phyloP scores from a whole-genome alignment of 2,888 invertebrate genomes.

The Trichogramma dendrolimi region DNA sequence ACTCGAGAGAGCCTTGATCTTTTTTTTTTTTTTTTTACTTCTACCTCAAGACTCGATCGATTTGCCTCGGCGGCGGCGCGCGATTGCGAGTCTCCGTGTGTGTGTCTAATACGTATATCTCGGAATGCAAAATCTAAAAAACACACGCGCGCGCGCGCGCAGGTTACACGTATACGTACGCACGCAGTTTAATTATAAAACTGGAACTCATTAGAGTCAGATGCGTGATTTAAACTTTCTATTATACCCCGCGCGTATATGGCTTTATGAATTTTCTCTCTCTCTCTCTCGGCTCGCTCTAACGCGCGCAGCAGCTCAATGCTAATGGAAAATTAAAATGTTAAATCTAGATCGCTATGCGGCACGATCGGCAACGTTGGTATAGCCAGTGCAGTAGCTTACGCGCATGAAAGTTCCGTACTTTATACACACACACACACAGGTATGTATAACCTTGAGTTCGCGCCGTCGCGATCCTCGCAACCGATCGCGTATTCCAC shows the following conservation, averaged over 20 bases:
- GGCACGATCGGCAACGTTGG: too few relatives aligned
- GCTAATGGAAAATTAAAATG: too few relatives aligned
- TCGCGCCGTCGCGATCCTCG: too few relatives aligned
- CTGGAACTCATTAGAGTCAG: slow-evolving; percentile 26
- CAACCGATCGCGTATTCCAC: too few relatives aligned
- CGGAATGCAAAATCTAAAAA: background rate
- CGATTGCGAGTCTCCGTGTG: background rate
- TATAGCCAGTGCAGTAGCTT: too few relatives aligned
- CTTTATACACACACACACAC: too few relatives aligned
- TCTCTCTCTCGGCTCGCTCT: background rate
- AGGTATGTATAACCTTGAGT: too few relatives aligned
- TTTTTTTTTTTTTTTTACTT: too few relatives aligned
- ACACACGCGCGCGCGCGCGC: slow-evolving; percentile 8
- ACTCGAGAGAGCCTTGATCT: too few relatives aligned
- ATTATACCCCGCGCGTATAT: slow-evolving; percentile 13
- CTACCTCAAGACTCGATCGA: slow-evolving; percentile 10
- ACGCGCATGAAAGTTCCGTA: too few relatives aligned
- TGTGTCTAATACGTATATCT: background rate
- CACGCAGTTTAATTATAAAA: slow-evolving; percentile 25
- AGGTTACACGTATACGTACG: slow-evolving; percentile 3
- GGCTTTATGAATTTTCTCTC: slow-evolving; percentile 8
- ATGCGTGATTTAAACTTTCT: slow-evolving; percentile 15
- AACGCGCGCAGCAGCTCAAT: too few relatives aligned
- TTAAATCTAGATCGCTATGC: too few relatives aligned
- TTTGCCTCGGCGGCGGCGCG: slow-evolving; percentile 5